Evolutionary conservation across 2,797 vertebrate genomes (phyloP), one percentile per base, ranked within the genome.

Genomic region (Sardinella longiceps): DNA sequence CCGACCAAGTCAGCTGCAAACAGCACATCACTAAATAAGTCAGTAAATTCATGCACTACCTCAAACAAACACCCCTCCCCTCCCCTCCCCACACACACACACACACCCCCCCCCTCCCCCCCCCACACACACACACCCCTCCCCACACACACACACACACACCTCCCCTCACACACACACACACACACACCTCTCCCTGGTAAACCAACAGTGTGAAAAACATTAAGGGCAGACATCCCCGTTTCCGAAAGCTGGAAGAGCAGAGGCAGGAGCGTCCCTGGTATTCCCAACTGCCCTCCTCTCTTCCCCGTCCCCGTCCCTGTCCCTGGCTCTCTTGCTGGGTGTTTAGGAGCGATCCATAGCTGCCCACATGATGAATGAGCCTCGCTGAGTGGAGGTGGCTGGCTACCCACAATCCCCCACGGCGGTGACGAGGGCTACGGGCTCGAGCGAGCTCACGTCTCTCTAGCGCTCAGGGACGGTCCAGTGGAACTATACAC

Each of bases 321-420:
- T 20, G 12, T 74, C 33, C 15, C 14, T 3, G 15, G 66, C 66
- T 74, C 66, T 74, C 30, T 20, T 37, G 66, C 66, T 33, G 66
- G 66, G 66, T 33, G 66, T 74, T 74, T 74, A 74, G 66, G 33
- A 74, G 66, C 66, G 66, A 74, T 74, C 66, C 66, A 74, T 74
- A 74, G 66, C 66, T 74, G 66, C 66, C 66, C 14, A 18, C 33
- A 74, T 74, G 66, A 74, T 74, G 66, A 74, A 74, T 20, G 66
- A 74, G 66, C 30, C 30, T 74, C 30, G 14, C 30, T 18, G 66
- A 74, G 66, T 2, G 14, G 66, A 74, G 66, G 66, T 37, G 66
- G 30, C 66, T 37, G 66, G 66, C 12, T 74, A 20, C 66, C 66
- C 66, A 74, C 66, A 74, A 74, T 39, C 66, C 66, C 66, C 66